These are phyloP conservation scores for Luscinia luscinia DNA, from an alignment of 2,797 vertebrate genomes.

Conservation along the genomic window DNA sequence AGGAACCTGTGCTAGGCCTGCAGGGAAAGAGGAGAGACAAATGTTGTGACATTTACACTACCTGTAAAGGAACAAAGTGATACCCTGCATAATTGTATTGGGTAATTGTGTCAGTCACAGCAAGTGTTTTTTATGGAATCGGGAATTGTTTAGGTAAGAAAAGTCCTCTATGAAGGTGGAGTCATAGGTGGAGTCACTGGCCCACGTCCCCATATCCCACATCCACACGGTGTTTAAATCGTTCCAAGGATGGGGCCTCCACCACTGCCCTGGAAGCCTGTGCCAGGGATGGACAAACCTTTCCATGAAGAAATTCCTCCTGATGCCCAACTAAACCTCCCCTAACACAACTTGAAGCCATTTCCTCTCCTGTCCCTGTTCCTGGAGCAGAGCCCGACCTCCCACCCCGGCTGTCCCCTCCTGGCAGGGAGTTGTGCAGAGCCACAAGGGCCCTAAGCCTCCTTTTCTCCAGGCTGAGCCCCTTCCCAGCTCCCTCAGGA, in stretches of 20 bases:
- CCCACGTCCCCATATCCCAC: neutral
- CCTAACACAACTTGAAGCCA: rapidly evolving
- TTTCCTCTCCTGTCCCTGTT: neutral
- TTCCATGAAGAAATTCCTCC: neutral
- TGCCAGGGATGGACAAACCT: neutral
- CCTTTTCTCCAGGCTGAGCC: neutral
- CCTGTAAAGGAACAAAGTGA: neutral
- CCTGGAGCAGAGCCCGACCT: neutral
- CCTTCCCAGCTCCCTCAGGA: neutral
- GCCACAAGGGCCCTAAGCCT: neutral
- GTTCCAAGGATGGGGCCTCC: neutral
- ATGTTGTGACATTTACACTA: rapidly evolving
- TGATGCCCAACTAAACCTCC: neutral
- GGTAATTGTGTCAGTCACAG: neutral
- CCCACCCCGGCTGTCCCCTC: neutral
- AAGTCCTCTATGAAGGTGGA: rapidly evolving
- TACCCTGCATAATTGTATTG: rapidly evolving
- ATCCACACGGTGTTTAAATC: neutral
- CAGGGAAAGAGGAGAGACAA: neutral
- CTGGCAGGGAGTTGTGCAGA: neutral
- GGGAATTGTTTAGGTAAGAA: neutral
- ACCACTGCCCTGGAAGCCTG: neutral
- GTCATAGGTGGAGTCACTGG: no score
- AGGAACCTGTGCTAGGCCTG: neutral
- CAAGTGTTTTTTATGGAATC: neutral